phyloP scores from a whole-genome alignment of 1,140 invertebrate genomes.

The Hormaphis cornu region DNA sequence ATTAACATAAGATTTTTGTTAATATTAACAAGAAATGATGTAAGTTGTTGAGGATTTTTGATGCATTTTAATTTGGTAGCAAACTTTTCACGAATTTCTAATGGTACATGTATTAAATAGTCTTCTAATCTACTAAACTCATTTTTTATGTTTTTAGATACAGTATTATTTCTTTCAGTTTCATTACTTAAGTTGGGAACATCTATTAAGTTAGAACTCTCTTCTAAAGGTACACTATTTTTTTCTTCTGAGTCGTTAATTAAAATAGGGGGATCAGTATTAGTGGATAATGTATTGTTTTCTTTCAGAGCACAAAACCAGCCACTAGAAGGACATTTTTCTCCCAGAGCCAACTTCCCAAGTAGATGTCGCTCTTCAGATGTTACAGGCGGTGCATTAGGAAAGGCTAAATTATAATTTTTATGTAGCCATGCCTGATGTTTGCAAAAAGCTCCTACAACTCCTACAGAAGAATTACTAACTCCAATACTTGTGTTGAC shows the following conservation, averaged over 20 bases:
- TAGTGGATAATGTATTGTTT: not conserved
- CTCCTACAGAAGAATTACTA: not conserved
- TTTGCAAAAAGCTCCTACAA: not conserved
- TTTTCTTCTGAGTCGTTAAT: not conserved
- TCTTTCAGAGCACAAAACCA: not conserved
- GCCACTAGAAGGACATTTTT: not conserved
- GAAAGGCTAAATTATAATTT: not conserved
- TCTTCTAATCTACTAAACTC: not conserved
- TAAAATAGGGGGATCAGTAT: not conserved
- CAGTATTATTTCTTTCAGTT: not conserved
- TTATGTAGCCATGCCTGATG: not conserved
- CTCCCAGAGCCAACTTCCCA: not conserved
- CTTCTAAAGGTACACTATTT: not conserved
- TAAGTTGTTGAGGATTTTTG: constrained; percentile 3
- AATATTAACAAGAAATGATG: constrained; percentile 3
- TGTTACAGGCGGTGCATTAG: constrained; percentile 1
- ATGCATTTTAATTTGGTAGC: not conserved
- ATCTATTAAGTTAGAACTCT: not conserved
- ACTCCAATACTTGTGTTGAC: constrained; percentile 1
- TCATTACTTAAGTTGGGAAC: not conserved
- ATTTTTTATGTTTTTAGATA: not conserved
- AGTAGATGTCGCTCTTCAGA: not conserved
- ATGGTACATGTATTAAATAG: not conserved
- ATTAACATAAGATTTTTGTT: not conserved
- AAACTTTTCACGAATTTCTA: constrained; percentile 1